Percentiles rank a stretch among this genome's conserved stretches.
Evolutionary conservation across 2,888 invertebrate genomes (phyloP).

Genomic region (Drosophila picticornis): DNA sequence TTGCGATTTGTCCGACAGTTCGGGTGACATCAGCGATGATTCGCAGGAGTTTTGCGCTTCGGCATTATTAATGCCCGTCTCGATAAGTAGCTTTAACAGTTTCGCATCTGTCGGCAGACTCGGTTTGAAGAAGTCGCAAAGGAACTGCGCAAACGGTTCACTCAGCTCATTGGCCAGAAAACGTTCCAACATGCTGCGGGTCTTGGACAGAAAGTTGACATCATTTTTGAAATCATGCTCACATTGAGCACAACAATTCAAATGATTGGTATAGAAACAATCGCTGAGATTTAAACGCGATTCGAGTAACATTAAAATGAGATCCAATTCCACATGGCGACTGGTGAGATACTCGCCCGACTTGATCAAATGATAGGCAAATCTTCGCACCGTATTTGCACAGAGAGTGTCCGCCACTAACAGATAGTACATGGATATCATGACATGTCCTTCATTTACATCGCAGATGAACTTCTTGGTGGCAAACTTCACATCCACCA

Average conservation of each 20-base stretch:
- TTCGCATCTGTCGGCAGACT: constrained; percentile 90
- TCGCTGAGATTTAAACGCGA: constrained; percentile 84
- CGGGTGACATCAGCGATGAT: constrained; percentile 85
- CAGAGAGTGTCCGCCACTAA: constrained; percentile 89
- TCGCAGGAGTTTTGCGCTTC: constrained; percentile 85
- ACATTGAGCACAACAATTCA: constrained; percentile 85
- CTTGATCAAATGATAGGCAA: constrained; percentile 89
- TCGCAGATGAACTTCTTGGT: constrained; percentile 97
- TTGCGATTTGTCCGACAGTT: constrained; percentile 84
- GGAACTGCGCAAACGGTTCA: constrained; percentile 84
- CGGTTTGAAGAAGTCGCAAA: constrained; percentile 87
- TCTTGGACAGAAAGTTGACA: constrained; percentile 84
- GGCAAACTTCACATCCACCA: constrained; percentile 98
- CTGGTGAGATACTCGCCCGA: constrained; percentile 88
- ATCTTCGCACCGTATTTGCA: constrained; percentile 91
- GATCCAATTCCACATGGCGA: constrained; percentile 83
- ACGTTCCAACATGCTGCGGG: constrained; percentile 83
- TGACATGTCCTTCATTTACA: constrained; percentile 94
- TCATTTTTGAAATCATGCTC: constrained; percentile 85
- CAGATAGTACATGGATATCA: constrained; percentile 93
- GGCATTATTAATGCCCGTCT: constrained; percentile 89
- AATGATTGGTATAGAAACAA: constrained; percentile 86
- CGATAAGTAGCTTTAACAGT: constrained; percentile 90
- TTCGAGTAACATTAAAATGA: constrained; percentile 84
- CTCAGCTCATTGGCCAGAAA: constrained; percentile 85